Base-by-base conservation (phyloP, 2,797 vertebrate genomes). In the Sandelia bainsii region DNA sequence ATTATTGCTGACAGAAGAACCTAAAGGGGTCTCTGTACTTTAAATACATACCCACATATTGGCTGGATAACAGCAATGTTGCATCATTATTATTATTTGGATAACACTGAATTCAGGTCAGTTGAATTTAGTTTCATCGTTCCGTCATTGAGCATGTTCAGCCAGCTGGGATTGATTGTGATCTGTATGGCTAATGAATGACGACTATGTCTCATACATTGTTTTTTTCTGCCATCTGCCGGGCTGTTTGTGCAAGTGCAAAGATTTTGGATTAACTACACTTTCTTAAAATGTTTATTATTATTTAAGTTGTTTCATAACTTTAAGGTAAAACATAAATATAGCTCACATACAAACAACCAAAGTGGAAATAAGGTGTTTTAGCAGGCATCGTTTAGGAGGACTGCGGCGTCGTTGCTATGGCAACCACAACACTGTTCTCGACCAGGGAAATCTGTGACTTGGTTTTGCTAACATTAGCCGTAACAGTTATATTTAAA, bases 341-440 rank as follows among this genome's bases (percentile, higher is more conserved):
- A 16, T 8, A 39, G 3, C 3, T 5, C 50, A 8, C 0, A 12
- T 23, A 9, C 23, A 54, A 20, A 23, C 3, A 42, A 34, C 2
- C 9, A 14, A 29, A 17, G 16, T 45, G 3, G 54, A 53, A 39
- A 42, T 23, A 20, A 12, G 0, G 0, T 1, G 22, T n/a, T 29
- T 37, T 1, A 8, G 5, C 2, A 10, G 6, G 51, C 19, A 0
- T 8, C 1, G 8, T 0, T 8, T 12, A 22, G 29, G 39, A 20
- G 29, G 39, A 20, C 25, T 62, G 16, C 2, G 12, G 29, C 34
- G 59, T 34, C 39, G 92, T 92, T 84, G 58, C 67, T 45, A 85
- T 86, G 76, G 91, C 57, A 76, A 93, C 87, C 22, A 58, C 54
- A 86, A 81, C 77, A 82, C 19, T 13, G 68, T 3, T 19, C 1